A percentile compares a stretch with the other conserved stretches of the same genome.
phyloP scores from a whole-genome alignment of 1,140 invertebrate species.

The Druon quercuslanigerum region DNA sequence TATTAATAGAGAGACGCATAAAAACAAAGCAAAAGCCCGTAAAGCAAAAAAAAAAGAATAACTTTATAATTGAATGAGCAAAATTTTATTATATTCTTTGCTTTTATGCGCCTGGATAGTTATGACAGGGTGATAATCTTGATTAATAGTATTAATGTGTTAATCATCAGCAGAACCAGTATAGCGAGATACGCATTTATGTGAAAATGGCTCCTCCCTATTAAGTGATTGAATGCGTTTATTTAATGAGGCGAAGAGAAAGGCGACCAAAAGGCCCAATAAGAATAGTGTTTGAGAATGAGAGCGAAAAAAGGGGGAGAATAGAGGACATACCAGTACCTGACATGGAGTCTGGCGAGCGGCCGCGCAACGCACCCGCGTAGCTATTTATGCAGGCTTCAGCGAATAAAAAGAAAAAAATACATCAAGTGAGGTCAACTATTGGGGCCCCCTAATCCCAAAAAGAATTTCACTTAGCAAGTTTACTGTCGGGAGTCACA shows the following conservation, averaged over 20 bases:
- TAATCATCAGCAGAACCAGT: not conserved
- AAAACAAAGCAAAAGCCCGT: not conserved
- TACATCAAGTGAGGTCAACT: constrained; percentile 70
- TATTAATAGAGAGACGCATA: not conserved
- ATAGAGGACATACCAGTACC: constrained; percentile 80
- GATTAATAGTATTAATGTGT: not conserved
- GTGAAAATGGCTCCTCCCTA: constrained; percentile 1
- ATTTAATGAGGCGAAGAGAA: constrained; percentile 24
- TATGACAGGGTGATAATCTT: not conserved
- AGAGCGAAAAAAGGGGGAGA: constrained; percentile 58
- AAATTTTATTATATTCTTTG: not conserved
- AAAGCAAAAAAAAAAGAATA: not conserved
- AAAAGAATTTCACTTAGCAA: constrained; percentile 36
- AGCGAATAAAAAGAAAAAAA: constrained; percentile 76
- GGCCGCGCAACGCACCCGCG: constrained; percentile 85
- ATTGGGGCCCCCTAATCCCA: constrained; percentile 40
- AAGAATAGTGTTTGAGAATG: constrained; percentile 41
- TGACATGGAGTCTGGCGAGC: constrained; percentile 83
- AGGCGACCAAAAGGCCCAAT: constrained; percentile 10
- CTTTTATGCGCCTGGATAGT: constrained; percentile 6
- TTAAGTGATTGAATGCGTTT: constrained; percentile 27
- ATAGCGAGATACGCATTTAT: not conserved
- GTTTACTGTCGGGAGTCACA: constrained; percentile 31
- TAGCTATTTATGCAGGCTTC: constrained; percentile 82
- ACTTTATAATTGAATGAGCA: not conserved